Base-by-base conservation (phyloP, 2,797 vertebrate species). In the Discoglossus pictus region DNA sequence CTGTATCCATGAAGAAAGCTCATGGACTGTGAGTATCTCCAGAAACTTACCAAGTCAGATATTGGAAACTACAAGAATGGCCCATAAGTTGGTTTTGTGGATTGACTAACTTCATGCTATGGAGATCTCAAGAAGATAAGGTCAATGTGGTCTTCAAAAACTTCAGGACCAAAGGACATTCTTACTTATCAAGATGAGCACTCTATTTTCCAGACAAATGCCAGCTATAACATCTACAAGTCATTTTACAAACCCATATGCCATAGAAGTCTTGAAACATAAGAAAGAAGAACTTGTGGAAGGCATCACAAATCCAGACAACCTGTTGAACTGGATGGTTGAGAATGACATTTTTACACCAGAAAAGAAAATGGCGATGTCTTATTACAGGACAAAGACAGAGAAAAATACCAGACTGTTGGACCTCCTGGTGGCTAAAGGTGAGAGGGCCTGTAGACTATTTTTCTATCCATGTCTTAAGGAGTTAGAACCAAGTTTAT, bases 391-490 rank as follows among this genome's bases (percentile, higher is more conserved):
- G 68, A 88, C 83, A 27, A 51, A 16, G 58, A 84, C 71, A 36
- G 87, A 89, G 72, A 91, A 89, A 74, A 93, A 87, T 74, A 81
- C 85, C 27, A 70, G 66, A 34, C 58, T 93, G 60, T 75, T 93
- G 73, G 89, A 91, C 53, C 75, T 83, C n/a, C 62, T 92, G 13
- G 73, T 90, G 61, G 88, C 86, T 55, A 87, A 82, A 73, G 91
- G 92, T 52, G 92, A 94, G 78, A 65, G 82, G 66, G 89, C 91
- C 1, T 93, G 91, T 58, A 82, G 86, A 2, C 86, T 89, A 27
- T 92, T 93, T 75, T 92, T 93, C 64, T 87, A 92, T 53, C 91
- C 92, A 0, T 93, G 89, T 76, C 82, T 94, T 46, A 90, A 89
- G 82, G 63, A 83, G 68, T 79, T 83, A 15, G 88, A 94, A 73